Conservation (phyloP, 2,797 vertebrate species). For the Jordanella pulchra region DNA sequence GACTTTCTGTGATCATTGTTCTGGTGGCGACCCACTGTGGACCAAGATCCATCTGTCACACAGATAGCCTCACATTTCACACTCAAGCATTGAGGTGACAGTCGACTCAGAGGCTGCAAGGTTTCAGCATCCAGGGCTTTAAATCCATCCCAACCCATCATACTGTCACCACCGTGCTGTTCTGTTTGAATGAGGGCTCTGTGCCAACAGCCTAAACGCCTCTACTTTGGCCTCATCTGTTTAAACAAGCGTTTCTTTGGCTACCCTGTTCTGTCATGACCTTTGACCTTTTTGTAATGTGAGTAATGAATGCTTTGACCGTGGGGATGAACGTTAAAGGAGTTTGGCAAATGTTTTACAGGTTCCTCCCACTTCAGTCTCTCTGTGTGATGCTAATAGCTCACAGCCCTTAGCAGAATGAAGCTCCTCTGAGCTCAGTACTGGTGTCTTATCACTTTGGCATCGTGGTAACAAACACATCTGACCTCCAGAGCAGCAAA, state of each 20-base stretch:
- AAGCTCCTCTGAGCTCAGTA: neutral
- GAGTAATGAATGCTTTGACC: no score
- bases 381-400: neutral
- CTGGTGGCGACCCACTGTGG: no score
- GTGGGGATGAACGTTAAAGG: no score
- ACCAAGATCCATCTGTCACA: no score
- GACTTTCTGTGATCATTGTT: no score
- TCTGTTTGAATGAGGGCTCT: neutral
- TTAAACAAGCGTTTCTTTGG: neutral
- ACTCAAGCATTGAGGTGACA: no score
- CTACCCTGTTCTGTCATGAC: neutral
- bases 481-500: no score
- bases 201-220: neutral
- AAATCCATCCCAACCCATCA: neutral
- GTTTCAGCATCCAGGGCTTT: no score
- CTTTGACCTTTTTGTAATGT: conserved; percentile 2
- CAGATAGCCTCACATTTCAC: no score
- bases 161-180: neutral
- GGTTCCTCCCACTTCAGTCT: neutral
- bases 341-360: no score
- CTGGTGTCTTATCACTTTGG: neutral
- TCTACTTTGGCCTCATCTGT: neutral
- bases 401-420: neutral
- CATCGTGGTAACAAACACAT: no score
- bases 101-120: no score